Evolutionary conservation across 1,140 invertebrate species (phyloP), one percentile per base, ranked within the genome.

Genomic region (Alviniconcha marisindica): DNA sequence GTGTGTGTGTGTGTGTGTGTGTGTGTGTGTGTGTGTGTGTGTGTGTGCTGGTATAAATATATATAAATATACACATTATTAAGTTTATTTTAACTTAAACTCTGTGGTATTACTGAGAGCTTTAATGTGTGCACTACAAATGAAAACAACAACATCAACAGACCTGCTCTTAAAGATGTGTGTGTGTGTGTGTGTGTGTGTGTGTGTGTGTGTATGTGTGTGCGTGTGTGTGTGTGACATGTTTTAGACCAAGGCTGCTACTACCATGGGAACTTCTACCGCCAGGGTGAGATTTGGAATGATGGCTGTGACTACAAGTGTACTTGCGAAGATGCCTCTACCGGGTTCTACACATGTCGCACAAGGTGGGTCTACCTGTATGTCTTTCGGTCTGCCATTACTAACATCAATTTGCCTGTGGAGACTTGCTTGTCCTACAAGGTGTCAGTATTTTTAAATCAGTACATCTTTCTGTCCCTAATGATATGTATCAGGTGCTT

Each of bases 221-320:
- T 40, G 12, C 14, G 31, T 76, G 31, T 76, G 14, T 76, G 10
- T 51, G 7, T 71, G 0, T 74, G 71, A 7, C 66, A 24, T 5
- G 10, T 54, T 74, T 40, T 48, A 78, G 79, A 31, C 24, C 10
- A 36, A 12, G 56, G 79, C 14, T 85, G 84, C 31, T 71, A 69
- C 54, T 85, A 85, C 74, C 38, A 85, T 10, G 84, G 84, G 15
- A 60, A 60, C 0, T 77, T 21, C 73, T 82, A 85, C 74, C 71
- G 44, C 44, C 79, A 80, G 15, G 76, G 78, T 36, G 73, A 85
- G 18, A 76, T 18, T n/a, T 85, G 84, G 84, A 51, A 82, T 21
- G 84, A 85, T 51, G 84, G 79, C 44, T 85, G 84, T 69, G 80
- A 81, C 56, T 85, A 82, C 84, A 81, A 77, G 63, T 85, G 84